Evolutionary conservation across 2,888 invertebrate genomes (phyloP).

Genomic region (Helicoverpa assulta): DNA sequence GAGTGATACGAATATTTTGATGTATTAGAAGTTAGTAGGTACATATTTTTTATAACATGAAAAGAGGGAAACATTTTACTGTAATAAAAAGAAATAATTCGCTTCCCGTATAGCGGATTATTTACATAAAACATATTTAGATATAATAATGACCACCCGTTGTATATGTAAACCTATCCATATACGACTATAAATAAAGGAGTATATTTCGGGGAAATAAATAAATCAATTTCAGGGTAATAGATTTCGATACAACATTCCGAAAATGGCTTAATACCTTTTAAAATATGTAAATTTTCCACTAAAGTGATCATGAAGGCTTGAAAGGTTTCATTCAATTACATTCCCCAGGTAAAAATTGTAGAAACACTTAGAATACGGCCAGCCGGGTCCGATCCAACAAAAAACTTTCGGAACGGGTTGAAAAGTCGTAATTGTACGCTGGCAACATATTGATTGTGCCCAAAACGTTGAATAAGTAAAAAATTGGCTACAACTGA

Average conservation of each 20-base stretch:
- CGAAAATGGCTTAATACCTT: background rate
- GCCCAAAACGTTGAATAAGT: constrained; percentile 45
- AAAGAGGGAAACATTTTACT: background rate
- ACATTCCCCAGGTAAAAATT: constrained; percentile 35
- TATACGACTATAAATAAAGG: constrained; percentile 1
- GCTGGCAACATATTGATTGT: constrained; percentile 43
- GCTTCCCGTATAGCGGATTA: background rate
- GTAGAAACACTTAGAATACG: constrained; percentile 18
- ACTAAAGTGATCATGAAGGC: background rate
- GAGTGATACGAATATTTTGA: background rate
- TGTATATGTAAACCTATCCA: background rate
- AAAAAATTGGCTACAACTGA: constrained; percentile 54
- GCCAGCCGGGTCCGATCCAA: background rate
- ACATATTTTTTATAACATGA: too few species aligned
- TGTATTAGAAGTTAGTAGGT: background rate
- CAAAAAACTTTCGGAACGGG: constrained; percentile 50
- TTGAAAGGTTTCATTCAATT: constrained; percentile 40
- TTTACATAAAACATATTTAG: constrained; percentile 6
- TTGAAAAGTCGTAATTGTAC: constrained; percentile 45
- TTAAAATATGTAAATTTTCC: background rate
- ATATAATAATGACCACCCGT: background rate
- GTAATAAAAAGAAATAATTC: background rate
- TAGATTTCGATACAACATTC: background rate
- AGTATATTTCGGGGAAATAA: constrained; percentile 3
- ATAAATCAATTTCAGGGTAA: constrained; percentile 8